phyloP scores from a whole-genome alignment of 2,797 vertebrate species.

The Buceros bicornis region DNA sequence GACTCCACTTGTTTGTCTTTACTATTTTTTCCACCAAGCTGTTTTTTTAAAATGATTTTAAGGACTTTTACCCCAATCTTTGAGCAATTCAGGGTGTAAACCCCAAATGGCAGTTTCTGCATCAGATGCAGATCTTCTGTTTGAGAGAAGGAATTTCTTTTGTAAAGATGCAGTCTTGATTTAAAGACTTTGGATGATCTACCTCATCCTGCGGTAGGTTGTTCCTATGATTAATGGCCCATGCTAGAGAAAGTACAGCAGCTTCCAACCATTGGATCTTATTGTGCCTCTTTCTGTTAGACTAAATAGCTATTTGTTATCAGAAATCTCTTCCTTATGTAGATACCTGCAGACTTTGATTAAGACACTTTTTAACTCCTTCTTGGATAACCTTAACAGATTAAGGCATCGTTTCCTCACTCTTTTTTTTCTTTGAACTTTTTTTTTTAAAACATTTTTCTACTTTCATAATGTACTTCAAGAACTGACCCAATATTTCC shows the following conservation, averaged over 20 bases:
- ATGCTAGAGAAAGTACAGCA: conserved; percentile 48
- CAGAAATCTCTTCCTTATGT: conserved; percentile 68
- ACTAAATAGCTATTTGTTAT: conserved; percentile 63
- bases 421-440: not conserved
- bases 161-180: conserved; percentile 48
- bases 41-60: not conserved
- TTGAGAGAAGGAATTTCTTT: conserved; percentile 33
- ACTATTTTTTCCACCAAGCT: not conserved
- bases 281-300: conserved; percentile 53
- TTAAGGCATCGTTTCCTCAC: not conserved
- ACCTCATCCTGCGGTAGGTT: conserved; percentile 65
- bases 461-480: not conserved
- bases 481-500: not conserved
- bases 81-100: not conserved
- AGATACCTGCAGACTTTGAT: conserved; percentile 57
- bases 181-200: conserved; percentile 67
- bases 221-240: conserved; percentile 64
- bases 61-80: not conserved
- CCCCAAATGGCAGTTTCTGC: not conserved
- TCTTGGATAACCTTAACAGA: conserved; percentile 42
- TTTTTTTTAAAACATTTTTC: not conserved
- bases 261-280: conserved; percentile 48
- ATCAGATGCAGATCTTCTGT: conserved; percentile 45
- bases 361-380: conserved; percentile 61
- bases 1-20: not conserved